A percentile compares a stretch with the other conserved stretches of the same genome.
Conservation (phyloP, 2,797 vertebrate genomes). For the Neosalanx taihuensis region DNA sequence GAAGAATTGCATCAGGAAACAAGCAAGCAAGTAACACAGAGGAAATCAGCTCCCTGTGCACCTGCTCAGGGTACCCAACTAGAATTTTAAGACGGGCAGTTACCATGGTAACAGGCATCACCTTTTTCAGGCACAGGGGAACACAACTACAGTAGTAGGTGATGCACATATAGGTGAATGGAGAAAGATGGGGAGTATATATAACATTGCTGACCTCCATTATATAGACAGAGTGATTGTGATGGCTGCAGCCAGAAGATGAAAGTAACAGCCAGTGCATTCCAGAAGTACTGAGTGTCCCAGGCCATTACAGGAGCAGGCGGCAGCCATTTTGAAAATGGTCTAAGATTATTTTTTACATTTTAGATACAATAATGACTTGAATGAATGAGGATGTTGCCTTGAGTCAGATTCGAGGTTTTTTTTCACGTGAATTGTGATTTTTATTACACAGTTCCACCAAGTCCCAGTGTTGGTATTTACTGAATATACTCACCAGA, state of each 20-base stretch:
- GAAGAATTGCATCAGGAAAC: not conserved
- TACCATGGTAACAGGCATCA: conserved; percentile 74
- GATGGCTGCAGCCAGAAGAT: conserved; percentile 26
- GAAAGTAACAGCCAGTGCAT: conserved; percentile 34
- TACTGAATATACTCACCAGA: too few relatives aligned
- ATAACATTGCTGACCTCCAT: conserved; percentile 14
- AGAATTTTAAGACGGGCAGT: conserved; percentile 66
- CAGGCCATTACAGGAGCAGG: conserved; percentile 29
- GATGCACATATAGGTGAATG: not conserved
- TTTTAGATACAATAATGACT: too few relatives aligned
- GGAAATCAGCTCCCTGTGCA: conserved; percentile 54
- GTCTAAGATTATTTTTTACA: not conserved
- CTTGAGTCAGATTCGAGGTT: not conserved
- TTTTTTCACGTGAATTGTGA: too few relatives aligned
- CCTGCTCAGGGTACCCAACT: conserved; percentile 75
- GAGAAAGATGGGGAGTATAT: conserved; percentile 2
- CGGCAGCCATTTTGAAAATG: conserved; percentile 50
- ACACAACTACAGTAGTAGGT: conserved; percentile 17
- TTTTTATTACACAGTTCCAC: too few relatives aligned
- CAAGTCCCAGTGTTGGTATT: too few relatives aligned
- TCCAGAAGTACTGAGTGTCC: conserved; percentile 48
- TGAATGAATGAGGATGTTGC: not conserved
- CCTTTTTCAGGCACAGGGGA: conserved; percentile 63
- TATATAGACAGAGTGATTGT: conserved; percentile 25
- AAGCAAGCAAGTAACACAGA: not conserved